Conservation (phyloP, 2,113 vertebrate genomes). For the Meriones unguiculatus region DNA sequence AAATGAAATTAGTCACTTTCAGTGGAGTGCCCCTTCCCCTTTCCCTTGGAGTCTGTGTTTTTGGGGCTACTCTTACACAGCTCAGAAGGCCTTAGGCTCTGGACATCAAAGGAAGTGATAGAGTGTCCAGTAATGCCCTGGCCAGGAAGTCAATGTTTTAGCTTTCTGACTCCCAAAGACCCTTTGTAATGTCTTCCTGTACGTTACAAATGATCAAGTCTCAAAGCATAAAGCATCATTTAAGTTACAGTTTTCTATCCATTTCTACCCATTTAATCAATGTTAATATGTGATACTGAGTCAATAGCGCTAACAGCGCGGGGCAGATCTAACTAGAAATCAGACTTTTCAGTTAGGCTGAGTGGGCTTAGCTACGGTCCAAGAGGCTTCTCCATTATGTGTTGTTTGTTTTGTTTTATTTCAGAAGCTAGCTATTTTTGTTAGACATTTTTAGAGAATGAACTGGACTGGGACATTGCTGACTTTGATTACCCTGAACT, state of each 20-base stretch:
- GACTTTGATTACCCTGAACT: neutral
- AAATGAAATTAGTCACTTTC: slow-evolving; percentile 68
- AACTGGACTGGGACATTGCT: neutral
- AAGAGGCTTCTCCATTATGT: neutral
- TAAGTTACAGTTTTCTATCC: slow-evolving; percentile 36
- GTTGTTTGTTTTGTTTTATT: slow-evolving; percentile 34
- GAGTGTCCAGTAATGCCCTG: slow-evolving; percentile 1
- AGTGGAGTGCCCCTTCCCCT: slow-evolving; percentile 55
- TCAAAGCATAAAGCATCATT: slow-evolving; percentile 30
- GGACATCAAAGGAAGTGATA: slow-evolving; percentile 53
- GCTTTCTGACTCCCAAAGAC: slow-evolving; percentile 34
- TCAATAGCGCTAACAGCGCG: neutral
- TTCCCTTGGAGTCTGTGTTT: slow-evolving; percentile 37
- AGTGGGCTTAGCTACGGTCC: neutral
- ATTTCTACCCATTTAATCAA: neutral
- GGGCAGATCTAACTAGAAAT: slow-evolving; percentile 38
- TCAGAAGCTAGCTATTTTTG: neutral
- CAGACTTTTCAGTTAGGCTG: slow-evolving; percentile 6
- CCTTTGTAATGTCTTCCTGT: neutral
- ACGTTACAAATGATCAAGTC: slow-evolving; percentile 30
- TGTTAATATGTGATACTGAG: neutral
- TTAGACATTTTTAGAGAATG: slow-evolving; percentile 21
- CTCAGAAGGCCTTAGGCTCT: slow-evolving; percentile 47
- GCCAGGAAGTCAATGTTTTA: slow-evolving; percentile 45
- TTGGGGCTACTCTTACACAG: slow-evolving; percentile 15